These are phyloP conservation scores for Amiota communis DNA, from an alignment of 2,888 invertebrate species.

Conservation along the genomic window DNA sequence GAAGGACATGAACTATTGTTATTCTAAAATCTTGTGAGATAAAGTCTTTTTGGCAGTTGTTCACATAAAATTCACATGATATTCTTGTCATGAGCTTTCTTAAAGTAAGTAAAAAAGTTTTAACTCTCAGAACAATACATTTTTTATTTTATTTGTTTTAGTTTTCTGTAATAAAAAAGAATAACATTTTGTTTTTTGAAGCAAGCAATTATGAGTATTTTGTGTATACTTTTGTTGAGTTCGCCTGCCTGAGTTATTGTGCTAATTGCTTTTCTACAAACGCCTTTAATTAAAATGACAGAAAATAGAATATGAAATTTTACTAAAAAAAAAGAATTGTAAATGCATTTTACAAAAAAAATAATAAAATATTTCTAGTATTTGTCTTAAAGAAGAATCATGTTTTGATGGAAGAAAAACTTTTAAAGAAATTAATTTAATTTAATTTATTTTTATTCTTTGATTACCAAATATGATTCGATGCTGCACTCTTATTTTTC, in stretches of 20 bases:
- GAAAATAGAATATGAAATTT: conserved; percentile 42
- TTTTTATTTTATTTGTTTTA: not conserved
- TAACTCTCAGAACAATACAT: not conserved
- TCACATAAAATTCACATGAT: no score
- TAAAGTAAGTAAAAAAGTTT: no score
- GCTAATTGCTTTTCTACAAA: conserved; percentile 60
- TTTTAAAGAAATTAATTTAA: no score
- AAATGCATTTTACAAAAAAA: not conserved
- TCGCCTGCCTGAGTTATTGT: conserved; percentile 61
- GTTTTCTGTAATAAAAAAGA: no score
- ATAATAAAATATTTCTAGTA: not conserved
- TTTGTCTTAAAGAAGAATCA: not conserved
- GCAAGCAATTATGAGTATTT: not conserved
- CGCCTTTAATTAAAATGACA: conserved; percentile 63
- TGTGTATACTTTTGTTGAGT: not conserved
- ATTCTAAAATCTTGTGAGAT: no score
- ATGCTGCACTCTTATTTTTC: no score
- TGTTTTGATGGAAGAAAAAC: no score
- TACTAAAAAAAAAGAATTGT: not conserved
- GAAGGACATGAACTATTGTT: no score
- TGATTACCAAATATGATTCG: no score
- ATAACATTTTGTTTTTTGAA: not conserved
- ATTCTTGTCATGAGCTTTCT: no score
- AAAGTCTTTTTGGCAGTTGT: no score
- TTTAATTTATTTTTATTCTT: no score